Evolutionary conservation across 2,797 vertebrate genomes (phyloP).

Genomic region (Alectoris magna): DNA sequence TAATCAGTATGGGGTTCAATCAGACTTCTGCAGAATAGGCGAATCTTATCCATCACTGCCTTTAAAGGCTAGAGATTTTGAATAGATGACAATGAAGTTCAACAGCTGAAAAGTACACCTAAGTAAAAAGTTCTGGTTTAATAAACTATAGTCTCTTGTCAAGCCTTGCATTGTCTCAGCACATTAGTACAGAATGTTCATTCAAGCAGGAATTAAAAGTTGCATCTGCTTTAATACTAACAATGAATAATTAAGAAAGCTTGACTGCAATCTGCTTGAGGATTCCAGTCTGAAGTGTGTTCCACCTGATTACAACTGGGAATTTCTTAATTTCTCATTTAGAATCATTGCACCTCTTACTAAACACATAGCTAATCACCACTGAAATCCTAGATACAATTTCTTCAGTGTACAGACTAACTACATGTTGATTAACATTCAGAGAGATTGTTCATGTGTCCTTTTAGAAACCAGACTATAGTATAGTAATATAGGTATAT

Average conservation of each 20-base stretch:
- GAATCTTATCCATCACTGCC: not conserved
- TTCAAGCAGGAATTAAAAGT: not conserved
- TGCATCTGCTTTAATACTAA: not conserved
- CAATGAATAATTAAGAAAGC: not conserved
- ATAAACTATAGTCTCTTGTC: not conserved
- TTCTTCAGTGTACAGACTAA: not conserved
- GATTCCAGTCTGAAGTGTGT: not conserved
- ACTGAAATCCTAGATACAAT: not conserved
- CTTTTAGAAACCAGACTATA: not conserved
- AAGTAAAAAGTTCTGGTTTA: not conserved
- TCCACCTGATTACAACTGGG: not conserved
- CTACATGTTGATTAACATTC: not conserved
- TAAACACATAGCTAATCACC: not conserved
- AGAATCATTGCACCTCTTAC: not conserved
- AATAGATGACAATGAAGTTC: not conserved
- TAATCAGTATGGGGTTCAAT: not conserved
- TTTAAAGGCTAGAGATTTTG: not conserved
- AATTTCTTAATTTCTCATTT: slow-evolving; percentile 3
- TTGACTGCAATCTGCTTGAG: not conserved
- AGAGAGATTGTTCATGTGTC: not conserved
- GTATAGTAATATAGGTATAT: not conserved
- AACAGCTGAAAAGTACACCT: not conserved
- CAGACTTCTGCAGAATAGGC: not conserved
- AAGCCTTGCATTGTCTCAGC: not conserved
- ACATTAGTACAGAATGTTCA: not conserved